A percentile compares a stretch with the other conserved stretches of the same genome.
Evolutionary conservation across 2,113 vertebrate genomes (phyloP).

Genomic region (Cygnus atratus): DNA sequence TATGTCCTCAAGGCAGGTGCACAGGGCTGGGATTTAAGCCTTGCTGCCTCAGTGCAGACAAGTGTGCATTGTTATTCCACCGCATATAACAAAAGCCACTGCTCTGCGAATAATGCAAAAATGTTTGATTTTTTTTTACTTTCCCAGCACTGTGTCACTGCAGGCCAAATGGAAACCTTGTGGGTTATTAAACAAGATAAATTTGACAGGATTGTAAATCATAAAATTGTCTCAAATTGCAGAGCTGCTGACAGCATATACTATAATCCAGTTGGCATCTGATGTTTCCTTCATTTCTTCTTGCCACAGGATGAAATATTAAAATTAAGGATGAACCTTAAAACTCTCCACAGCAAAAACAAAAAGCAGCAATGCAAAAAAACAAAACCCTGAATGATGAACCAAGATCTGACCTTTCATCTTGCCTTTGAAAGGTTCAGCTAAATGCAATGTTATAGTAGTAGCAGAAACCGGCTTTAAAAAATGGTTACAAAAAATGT

Average conservation of each 20-base stretch:
- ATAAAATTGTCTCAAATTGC: neutral
- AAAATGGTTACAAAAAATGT: neutral
- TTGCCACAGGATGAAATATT: neutral
- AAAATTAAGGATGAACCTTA: no score
- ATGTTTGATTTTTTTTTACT: neutral
- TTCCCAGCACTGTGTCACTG: neutral
- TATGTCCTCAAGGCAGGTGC: neutral
- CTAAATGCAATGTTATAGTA: neutral
- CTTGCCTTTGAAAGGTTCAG: neutral
- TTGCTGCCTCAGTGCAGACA: fast-evolving
- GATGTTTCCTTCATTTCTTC: neutral
- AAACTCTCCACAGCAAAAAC: neutral
- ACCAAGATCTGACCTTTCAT: neutral
- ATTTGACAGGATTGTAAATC: neutral
- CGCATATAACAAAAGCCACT: neutral
- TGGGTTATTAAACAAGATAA: neutral
- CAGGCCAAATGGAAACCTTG: neutral
- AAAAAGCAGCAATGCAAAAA: neutral
- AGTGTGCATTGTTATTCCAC: fast-evolving
- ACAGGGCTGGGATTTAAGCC: neutral
- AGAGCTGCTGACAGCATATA: neutral
- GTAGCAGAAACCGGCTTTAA: neutral
- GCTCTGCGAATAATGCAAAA: neutral
- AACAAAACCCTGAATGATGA: neutral
- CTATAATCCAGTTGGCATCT: neutral